Evolutionary conservation across 2,113 vertebrate species (phyloP), one percentile per base, ranked within the genome.

Genomic region (Misgurnus mizolepis): DNA sequence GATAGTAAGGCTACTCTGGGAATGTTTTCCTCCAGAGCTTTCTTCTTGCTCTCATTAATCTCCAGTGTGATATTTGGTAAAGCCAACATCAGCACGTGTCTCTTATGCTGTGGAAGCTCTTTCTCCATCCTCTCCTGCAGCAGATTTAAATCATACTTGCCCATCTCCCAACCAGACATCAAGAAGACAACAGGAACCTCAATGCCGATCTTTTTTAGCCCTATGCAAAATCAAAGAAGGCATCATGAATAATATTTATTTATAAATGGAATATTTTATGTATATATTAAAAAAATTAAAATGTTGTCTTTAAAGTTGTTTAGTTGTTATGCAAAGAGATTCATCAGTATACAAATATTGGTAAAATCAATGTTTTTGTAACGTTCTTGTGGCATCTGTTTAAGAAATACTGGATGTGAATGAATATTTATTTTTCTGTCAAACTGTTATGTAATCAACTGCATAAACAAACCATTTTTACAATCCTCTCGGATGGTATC

Each of bases 1-100:
- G 90, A 94, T 22, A 90, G 60, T 17, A 87, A 10, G 6, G 91
- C 91, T 1, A 88, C 70, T 77, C 85, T 91, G 76, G 89, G 89
- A 50, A 92, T 89, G 2, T 90, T 84, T 34, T 86, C 83, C 64
- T 88, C 81, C 0, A 92, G 85, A 74, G 82, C 82, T 56, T 85
- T 80, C 67, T 90, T 90, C 83, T 93, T 92, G 82, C 74, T 88
- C 75, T 86, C 78, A 68, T 90, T 79, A 55, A 90, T 88, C 34
- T 81, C 61, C 74, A 87, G 74, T 0, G 84, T 90, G 78, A 91
- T 78, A 41, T 86, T 90, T 0, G 91, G 90, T 64, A 93, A 82
- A 0, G 86, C 64, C 41, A 86, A 53, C 58, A 84, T 65, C n/a
- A 88, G 82, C 12, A 70, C 67, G 68, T 82, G 56, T 53, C 58